Percentiles rank a stretch among this genome's conserved stretches.
phyloP scores from a whole-genome alignment of 2,797 vertebrate genomes.

The Anguilla megastoma region DNA sequence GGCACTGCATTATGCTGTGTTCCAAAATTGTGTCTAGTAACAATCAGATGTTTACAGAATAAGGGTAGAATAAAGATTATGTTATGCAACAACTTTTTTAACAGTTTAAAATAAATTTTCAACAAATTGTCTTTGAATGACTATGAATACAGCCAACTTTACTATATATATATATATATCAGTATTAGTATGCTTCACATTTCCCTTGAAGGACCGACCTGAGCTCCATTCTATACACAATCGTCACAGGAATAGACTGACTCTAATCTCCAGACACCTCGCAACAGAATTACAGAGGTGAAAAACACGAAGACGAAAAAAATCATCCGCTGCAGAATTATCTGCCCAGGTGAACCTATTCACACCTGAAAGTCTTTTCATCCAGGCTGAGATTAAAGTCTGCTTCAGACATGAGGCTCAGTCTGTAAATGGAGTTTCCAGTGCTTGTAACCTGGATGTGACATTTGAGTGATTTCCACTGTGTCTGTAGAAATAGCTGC shows the following conservation, averaged over 20 bases:
- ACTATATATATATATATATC: too few species aligned
- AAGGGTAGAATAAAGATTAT: too few species aligned
- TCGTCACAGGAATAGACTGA: background rate
- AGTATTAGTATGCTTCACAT: background rate
- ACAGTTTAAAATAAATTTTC: too few species aligned
- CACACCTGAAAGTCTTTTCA: constrained; percentile 15
- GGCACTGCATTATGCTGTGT: background rate
- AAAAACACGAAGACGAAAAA: background rate
- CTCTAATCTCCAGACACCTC: background rate
- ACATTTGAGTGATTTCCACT: background rate
- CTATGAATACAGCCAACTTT: too few species aligned
- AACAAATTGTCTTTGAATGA: too few species aligned
- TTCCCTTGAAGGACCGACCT: background rate
- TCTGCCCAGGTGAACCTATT: constrained; percentile 4
- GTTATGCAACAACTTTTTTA: too few species aligned
- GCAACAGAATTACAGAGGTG: constrained; percentile 10
- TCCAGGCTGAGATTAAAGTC: background rate
- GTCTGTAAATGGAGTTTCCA: background rate
- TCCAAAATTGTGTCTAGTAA: background rate
- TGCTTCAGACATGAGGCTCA: background rate
- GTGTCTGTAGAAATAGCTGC: background rate
- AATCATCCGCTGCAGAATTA: background rate
- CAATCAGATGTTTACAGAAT: too few species aligned
- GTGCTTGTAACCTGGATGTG: background rate
- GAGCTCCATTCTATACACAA: background rate